Evolutionary conservation across 2,888 invertebrate genomes (phyloP).

Genomic region (Bedellia somnulentella): DNA sequence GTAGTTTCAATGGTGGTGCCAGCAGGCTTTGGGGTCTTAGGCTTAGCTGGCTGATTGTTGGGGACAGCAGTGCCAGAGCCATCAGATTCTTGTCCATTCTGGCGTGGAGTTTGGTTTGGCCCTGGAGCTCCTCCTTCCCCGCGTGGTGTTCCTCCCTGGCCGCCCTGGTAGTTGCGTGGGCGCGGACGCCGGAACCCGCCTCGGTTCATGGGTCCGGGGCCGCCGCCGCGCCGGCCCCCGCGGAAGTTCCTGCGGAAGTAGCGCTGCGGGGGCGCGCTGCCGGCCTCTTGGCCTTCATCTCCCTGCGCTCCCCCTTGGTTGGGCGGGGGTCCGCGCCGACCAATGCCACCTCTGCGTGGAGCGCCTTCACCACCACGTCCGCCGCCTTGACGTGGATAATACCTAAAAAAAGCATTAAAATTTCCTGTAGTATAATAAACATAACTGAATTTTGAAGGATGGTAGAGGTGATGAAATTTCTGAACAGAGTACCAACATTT

Average conservation of each 20-base stretch:
- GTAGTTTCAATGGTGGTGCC: constrained; percentile 45
- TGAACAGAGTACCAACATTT: too few species aligned
- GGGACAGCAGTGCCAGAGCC: constrained; percentile 11
- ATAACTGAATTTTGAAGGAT: too few species aligned
- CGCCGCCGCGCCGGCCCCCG: constrained; percentile 63
- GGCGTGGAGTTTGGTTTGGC: constrained; percentile 19
- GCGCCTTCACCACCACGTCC: constrained; percentile 55
- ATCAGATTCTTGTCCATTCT: constrained; percentile 34
- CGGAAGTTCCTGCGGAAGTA: constrained; percentile 78
- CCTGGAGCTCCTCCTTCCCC: constrained; percentile 8
- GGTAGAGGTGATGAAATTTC: too few species aligned
- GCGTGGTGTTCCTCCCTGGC: constrained; percentile 17
- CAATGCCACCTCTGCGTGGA: constrained; percentile 64
- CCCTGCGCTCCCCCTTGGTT: constrained; percentile 46
- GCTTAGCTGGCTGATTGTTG: constrained; percentile 14
- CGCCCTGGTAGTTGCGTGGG: constrained; percentile 31
- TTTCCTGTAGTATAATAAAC: too few species aligned
- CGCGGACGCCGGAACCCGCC: constrained; percentile 14
- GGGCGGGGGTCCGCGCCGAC: constrained; percentile 50
- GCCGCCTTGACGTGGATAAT: constrained; percentile 50
- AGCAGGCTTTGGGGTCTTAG: constrained; percentile 25
- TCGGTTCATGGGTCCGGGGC: constrained; percentile 38
- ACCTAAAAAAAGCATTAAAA: constrained; percentile 18
- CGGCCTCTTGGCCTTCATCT: constrained; percentile 43
- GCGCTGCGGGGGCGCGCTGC: constrained; percentile 43